Evolutionary conservation across 2,797 vertebrate species (phyloP).

Genomic region (Cyprinodon diabolis): DNA sequence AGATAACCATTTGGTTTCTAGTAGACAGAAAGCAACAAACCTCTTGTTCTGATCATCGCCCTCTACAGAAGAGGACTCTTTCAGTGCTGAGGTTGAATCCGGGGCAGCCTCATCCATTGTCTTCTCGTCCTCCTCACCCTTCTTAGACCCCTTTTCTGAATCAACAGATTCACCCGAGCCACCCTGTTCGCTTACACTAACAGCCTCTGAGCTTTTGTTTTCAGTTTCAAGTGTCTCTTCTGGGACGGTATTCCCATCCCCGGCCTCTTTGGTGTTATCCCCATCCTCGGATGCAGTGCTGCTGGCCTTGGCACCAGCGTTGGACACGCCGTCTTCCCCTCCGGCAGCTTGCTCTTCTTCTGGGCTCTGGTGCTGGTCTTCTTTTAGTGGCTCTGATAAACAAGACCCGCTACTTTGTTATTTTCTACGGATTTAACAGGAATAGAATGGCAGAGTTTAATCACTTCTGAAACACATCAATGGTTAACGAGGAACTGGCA

Average conservation of each 20-base stretch:
- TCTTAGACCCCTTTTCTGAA: slow-evolving; percentile 86
- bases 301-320: slow-evolving; percentile 79
- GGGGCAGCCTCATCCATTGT: slow-evolving; percentile 89
- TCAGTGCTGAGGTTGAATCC: slow-evolving; percentile 89
- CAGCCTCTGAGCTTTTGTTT: slow-evolving; percentile 86
- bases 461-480: slow-evolving; percentile 99
- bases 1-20: slow-evolving; percentile 94
- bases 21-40: slow-evolving; percentile 99
- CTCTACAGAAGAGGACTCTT: slow-evolving; percentile 98
- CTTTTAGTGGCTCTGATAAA: slow-evolving; percentile 97
- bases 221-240: slow-evolving; percentile 80
- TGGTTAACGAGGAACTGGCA: slow-evolving; percentile 93
- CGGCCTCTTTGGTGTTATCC: slow-evolving; percentile 83
- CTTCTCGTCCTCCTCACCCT: slow-evolving; percentile 88
- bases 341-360: slow-evolving; percentile 89
- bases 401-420: slow-evolving; percentile 99
- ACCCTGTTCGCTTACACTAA: slow-evolving; percentile 84
- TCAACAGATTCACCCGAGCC: slow-evolving; percentile 82
- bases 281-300: slow-evolving; percentile 83
- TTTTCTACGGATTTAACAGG: slow-evolving; percentile 99
- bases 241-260: slow-evolving; percentile 80
- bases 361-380: slow-evolving; percentile 88
- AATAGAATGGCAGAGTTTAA: slow-evolving; percentile 99
- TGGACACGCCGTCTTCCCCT: slow-evolving; percentile 88
- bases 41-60: slow-evolving; percentile 99